Percentiles rank a stretch among this genome's conserved stretches.
Evolutionary conservation across 2,797 vertebrate species (phyloP).

Genomic region (Melanotaenia trifasciata): DNA sequence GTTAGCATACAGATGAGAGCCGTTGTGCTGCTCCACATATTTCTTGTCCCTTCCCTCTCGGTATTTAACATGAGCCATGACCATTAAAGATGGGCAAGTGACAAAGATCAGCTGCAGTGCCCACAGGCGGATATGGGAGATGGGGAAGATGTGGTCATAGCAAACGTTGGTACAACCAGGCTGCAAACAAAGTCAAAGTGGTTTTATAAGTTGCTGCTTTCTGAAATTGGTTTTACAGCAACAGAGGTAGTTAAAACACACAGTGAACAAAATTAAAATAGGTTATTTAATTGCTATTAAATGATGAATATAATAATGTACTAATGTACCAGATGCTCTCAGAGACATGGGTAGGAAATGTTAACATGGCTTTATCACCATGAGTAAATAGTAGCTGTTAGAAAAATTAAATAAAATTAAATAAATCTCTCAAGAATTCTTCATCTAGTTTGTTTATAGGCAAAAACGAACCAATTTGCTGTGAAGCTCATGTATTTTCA

Average conservation of each 20-base stretch:
- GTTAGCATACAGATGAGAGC: conserved; percentile 79
- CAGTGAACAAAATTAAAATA: too few species aligned
- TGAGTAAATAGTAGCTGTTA: neutral
- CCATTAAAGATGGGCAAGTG: conserved; percentile 93
- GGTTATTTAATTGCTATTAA: neutral
- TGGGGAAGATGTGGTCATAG: conserved; percentile 91
- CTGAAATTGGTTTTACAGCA: fast-evolving
- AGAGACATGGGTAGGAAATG: neutral
- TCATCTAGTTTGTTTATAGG: neutral
- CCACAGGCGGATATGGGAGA: conserved; percentile 97
- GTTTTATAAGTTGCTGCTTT: neutral
- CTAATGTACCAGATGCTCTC: neutral
- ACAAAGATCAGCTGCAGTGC: conserved; percentile 96
- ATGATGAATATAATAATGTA: neutral
- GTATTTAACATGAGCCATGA: conserved; percentile 92
- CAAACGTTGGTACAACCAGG: conserved; percentile 92
- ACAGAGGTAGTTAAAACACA: neutral
- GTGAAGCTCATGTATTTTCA: neutral
- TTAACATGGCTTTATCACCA: neutral
- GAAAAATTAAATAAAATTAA: neutral
- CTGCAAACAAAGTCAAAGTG: conserved; percentile 47
- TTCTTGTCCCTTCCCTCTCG: conserved; percentile 86
- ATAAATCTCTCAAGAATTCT: neutral
- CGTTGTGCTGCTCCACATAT: conserved; percentile 63
- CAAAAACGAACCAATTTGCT: neutral